Conservation (phyloP, 2,113 vertebrate genomes). For the Rallus limicola region DNA sequence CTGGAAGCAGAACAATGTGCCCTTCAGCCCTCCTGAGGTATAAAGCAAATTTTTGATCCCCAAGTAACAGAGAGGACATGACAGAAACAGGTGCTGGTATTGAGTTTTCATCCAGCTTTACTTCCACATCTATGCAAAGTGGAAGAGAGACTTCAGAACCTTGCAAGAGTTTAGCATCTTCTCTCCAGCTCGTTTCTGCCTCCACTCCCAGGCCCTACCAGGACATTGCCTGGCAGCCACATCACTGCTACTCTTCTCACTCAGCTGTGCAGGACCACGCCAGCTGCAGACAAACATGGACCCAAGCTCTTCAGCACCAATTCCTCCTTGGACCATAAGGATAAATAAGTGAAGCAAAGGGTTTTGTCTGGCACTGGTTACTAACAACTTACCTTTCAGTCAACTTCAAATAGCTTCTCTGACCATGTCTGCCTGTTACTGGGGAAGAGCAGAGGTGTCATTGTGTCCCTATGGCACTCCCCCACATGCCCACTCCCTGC, state of each 20-base stretch:
- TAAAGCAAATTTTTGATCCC: neutral
- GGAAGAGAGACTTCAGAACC: neutral
- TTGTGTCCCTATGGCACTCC: rapidly evolving
- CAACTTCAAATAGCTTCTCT: neutral
- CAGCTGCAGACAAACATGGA: neutral
- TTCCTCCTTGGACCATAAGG: neutral
- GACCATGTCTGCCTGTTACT: rapidly evolving
- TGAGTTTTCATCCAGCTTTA: neutral
- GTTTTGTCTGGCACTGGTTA: neutral
- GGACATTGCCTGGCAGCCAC: neutral
- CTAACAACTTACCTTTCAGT: neutral
- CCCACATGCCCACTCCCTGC: rapidly evolving
- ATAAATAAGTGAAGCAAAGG: neutral
- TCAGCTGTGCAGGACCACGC: neutral
- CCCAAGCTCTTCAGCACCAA: neutral
- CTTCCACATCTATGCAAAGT: neutral
- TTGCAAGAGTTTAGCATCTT: rapidly evolving
- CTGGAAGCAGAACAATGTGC: neutral
- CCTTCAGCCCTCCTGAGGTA: neutral
- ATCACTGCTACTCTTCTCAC: neutral
- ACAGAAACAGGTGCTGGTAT: neutral
- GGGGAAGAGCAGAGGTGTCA: neutral
- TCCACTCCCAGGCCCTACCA: neutral
- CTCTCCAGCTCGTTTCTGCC: neutral
- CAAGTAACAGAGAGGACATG: neutral